These are phyloP conservation scores for Pyxicephalus adspersus DNA, from an alignment of 2,113 vertebrate genomes.

Conservation along the genomic window DNA sequence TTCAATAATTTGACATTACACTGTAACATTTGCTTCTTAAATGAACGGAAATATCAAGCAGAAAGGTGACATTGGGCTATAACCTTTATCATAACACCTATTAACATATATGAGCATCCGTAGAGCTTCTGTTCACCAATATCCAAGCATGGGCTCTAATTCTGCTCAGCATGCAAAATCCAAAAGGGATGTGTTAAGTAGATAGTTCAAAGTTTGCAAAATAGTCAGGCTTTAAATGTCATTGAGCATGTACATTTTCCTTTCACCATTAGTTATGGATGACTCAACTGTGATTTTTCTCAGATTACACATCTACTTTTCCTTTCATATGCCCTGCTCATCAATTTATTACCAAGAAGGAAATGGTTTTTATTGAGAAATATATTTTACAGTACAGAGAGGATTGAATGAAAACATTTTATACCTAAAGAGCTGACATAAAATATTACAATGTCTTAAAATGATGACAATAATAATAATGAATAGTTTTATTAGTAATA, in stretches of 20 bases:
- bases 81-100: constrained; percentile 32
- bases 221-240: constrained; percentile 50
- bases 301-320: constrained; percentile 45
- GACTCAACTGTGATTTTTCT: constrained; percentile 46
- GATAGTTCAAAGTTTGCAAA: constrained; percentile 46
- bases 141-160: constrained; percentile 39
- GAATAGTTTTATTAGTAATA: neutral
- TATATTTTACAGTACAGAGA: too few species aligned
- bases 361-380: neutral
- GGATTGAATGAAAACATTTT: too few species aligned
- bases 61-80: constrained; percentile 39
- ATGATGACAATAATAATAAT: neutral
- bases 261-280: constrained; percentile 53
- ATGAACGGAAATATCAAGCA: constrained; percentile 30
- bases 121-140: constrained; percentile 9
- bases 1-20: neutral
- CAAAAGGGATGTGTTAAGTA: constrained; percentile 41
- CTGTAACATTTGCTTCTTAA: constrained; percentile 13
- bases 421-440: too few species aligned
- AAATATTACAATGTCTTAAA: too few species aligned
- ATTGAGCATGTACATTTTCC: constrained; percentile 47
- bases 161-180: constrained; percentile 41
- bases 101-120: constrained; percentile 44
- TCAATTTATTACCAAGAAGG: neutral
- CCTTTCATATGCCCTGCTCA: constrained; percentile 4